Conservation (phyloP, 2,797 vertebrate genomes). For the Dallia pectoralis region DNA sequence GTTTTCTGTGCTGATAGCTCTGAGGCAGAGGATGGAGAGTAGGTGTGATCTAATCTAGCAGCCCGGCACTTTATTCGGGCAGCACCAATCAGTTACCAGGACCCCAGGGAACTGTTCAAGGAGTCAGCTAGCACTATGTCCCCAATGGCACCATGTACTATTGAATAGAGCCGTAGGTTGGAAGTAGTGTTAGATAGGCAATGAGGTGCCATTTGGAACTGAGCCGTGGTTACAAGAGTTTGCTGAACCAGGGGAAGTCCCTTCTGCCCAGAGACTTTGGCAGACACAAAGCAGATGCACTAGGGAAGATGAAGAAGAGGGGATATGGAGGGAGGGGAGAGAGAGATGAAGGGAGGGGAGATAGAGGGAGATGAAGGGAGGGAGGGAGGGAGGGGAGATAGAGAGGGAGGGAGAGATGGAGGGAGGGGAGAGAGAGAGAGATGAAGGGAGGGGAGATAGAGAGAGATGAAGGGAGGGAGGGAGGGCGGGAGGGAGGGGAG, state of each 20-base stretch:
- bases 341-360: not conserved
- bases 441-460: not conserved
- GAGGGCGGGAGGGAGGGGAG: no score
- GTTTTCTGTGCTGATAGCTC: constrained; percentile 1
- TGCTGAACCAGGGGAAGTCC: not conserved
- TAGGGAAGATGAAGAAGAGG: not conserved
- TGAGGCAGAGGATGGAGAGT: not conserved
- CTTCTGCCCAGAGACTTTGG: not conserved
- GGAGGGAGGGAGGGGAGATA: not conserved
- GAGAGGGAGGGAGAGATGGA: not conserved
- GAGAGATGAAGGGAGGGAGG: no score
- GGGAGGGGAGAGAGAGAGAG: not conserved
- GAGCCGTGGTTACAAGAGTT: not conserved
- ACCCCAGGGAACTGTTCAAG: not conserved
- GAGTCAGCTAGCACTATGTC: not conserved
- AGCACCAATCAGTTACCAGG: not conserved
- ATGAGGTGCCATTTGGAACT: not conserved
- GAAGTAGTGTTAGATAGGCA: not conserved
- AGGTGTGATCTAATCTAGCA: not conserved
- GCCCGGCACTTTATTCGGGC: not conserved
- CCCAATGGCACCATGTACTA: not conserved
- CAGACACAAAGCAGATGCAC: not conserved
- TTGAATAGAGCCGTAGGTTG: not conserved
- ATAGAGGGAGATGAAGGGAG: not conserved
- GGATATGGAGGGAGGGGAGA: not conserved